These are phyloP conservation scores for Alcedo atthis DNA, from an alignment of 2,797 vertebrate genomes.

Conservation along the genomic window DNA sequence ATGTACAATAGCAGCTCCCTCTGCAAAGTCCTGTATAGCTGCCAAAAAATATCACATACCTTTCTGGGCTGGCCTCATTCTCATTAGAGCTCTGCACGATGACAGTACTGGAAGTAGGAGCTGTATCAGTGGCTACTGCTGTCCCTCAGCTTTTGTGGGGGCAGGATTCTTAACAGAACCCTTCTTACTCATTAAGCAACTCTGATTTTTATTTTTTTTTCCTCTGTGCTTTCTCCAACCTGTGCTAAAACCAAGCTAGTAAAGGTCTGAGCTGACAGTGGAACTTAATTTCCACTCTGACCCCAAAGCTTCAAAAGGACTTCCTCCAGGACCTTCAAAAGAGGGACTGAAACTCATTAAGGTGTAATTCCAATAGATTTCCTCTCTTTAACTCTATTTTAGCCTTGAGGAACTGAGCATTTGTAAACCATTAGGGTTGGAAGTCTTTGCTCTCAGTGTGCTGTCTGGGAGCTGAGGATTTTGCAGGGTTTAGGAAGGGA, in stretches of 20 bases:
- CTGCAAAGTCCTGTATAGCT: not conserved
- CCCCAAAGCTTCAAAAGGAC: not conserved
- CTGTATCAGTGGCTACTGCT: not conserved
- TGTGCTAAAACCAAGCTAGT: not conserved
- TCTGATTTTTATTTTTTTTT: not conserved
- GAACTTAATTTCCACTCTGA: not conserved
- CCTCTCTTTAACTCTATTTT: not conserved
- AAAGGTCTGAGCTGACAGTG: not conserved
- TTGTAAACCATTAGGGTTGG: not conserved
- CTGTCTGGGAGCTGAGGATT: not conserved
- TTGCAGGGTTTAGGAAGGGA: too few species aligned
- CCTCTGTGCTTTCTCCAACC: not conserved
- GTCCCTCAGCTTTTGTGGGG: not conserved
- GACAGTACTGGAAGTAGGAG: not conserved
- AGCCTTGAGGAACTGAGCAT: not conserved
- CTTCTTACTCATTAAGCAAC: not conserved
- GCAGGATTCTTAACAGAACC: not conserved
- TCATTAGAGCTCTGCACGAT: not conserved
- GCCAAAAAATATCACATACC: slow-evolving; percentile 18
- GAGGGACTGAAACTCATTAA: not conserved
- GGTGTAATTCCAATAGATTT: not conserved
- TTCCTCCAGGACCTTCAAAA: not conserved
- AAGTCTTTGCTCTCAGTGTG: not conserved
- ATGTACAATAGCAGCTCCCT: slow-evolving; percentile 1
- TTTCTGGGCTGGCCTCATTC: not conserved